phyloP scores from a whole-genome alignment of 2,113 vertebrate genomes.

The Megaptera novaeangliae region DNA sequence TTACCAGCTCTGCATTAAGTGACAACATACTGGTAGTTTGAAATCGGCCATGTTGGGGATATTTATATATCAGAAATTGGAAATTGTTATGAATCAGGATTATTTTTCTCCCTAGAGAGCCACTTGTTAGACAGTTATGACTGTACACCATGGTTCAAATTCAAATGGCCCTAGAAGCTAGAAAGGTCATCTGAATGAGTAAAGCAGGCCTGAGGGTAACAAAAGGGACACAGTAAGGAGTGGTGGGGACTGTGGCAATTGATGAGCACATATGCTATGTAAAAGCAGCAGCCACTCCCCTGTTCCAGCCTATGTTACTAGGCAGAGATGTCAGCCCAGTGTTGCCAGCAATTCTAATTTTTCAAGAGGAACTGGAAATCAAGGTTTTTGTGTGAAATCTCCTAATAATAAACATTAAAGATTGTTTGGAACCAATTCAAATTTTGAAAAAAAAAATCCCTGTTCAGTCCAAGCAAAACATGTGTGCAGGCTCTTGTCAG shows the following conservation, averaged over 20 bases:
- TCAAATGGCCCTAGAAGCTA: not conserved
- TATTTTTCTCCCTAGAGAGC: not conserved
- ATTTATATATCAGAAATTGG: constrained; percentile 20
- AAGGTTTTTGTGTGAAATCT: not conserved
- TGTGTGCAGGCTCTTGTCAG: not conserved
- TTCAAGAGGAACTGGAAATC: not conserved
- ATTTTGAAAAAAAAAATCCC: not conserved
- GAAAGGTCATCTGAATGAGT: not conserved
- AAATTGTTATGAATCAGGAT: not conserved
- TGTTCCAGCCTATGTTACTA: not conserved
- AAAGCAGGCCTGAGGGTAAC: not conserved
- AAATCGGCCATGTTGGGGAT: not conserved
- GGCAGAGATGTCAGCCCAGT: not conserved
- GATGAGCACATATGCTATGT: not conserved
- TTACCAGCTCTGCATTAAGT: not conserved
- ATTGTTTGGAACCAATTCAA: not conserved
- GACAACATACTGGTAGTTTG: constrained; percentile 2
- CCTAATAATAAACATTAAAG: not conserved
- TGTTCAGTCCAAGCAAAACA: not conserved
- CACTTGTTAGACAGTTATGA: not conserved
- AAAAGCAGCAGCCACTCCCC: not conserved
- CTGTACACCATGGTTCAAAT: not conserved
- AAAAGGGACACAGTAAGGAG: not conserved
- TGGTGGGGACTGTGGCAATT: not conserved
- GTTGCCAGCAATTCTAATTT: not conserved